Evolutionary conservation across 2,113 vertebrate genomes (phyloP).

Genomic region (Lanius collurio): DNA sequence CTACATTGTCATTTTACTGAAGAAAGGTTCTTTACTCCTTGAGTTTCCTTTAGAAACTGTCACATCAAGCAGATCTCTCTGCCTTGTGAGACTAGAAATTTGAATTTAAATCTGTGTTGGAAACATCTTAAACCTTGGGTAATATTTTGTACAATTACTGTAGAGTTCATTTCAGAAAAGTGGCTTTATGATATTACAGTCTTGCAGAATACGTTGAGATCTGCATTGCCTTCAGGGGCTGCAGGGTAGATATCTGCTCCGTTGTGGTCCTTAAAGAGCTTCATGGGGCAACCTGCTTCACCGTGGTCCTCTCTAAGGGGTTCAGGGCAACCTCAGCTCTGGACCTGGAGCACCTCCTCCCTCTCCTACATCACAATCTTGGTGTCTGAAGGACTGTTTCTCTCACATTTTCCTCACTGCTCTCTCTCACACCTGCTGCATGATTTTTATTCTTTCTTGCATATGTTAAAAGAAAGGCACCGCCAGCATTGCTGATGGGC

Average conservation of each 20-base stretch:
- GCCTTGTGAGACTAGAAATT: background rate
- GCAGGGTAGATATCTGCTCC: background rate
- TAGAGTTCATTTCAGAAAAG: background rate
- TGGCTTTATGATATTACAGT: background rate
- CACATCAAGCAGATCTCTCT: background rate
- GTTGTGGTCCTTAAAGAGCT: background rate
- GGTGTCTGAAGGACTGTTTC: background rate
- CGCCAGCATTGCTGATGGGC: rapidly evolving
- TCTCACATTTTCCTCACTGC: background rate
- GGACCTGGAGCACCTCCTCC: rapidly evolving
- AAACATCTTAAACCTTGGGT: background rate
- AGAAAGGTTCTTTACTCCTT: background rate
- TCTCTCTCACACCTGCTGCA: background rate
- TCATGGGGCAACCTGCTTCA: background rate
- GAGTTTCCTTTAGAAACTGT: background rate
- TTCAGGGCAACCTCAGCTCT: background rate
- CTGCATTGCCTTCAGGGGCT: background rate
- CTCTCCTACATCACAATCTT: background rate
- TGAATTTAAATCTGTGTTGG: background rate
- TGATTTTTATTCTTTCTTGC: background rate
- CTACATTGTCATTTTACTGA: background rate
- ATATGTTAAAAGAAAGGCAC: background rate
- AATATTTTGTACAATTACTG: background rate
- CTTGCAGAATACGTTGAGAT: background rate
- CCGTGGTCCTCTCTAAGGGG: background rate